These are phyloP conservation scores for Rutpela maculata DNA, from an alignment of 2,888 invertebrate species.

Conservation along the genomic window DNA sequence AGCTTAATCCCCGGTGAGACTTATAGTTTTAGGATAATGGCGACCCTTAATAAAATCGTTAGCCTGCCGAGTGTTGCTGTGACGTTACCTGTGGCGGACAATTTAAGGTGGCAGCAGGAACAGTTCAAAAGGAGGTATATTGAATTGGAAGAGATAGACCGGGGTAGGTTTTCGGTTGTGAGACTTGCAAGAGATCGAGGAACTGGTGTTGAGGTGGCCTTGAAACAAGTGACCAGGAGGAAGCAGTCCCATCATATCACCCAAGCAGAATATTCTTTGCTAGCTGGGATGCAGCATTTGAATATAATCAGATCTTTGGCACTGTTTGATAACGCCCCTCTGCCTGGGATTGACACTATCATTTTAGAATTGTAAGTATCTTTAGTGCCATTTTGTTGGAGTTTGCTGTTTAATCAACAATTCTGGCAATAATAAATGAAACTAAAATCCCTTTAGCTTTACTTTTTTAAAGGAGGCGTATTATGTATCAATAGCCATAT, in stretches of 20 bases:
- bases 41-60: constrained; percentile 76
- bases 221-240: constrained; percentile 82
- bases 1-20: constrained; percentile 79
- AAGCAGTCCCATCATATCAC: constrained; percentile 81
- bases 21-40: constrained; percentile 84
- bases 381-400: neutral
- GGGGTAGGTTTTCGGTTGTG: constrained; percentile 85
- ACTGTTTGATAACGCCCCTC: constrained; percentile 84
- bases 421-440: too few species aligned
- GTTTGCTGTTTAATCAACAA: too few species aligned
- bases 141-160: constrained; percentile 81
- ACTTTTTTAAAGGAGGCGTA: too few species aligned
- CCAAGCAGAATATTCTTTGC: constrained; percentile 83
- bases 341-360: constrained; percentile 83
- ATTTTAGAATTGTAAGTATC: constrained; percentile 83
- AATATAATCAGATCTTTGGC: constrained; percentile 85
- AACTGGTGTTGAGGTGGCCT: constrained; percentile 85
- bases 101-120: constrained; percentile 82
- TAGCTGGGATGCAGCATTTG: constrained; percentile 83
- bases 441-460: too few species aligned
- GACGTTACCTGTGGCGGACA: constrained; percentile 79
- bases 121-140: constrained; percentile 79
- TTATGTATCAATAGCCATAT: too few species aligned
- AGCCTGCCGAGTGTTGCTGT: constrained; percentile 81
- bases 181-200: constrained; percentile 84